Percentiles rank a stretch among this genome's conserved stretches.
Evolutionary conservation across 1,140 invertebrate genomes (phyloP).

Genomic region (Pseudomyrmex sp.): DNA sequence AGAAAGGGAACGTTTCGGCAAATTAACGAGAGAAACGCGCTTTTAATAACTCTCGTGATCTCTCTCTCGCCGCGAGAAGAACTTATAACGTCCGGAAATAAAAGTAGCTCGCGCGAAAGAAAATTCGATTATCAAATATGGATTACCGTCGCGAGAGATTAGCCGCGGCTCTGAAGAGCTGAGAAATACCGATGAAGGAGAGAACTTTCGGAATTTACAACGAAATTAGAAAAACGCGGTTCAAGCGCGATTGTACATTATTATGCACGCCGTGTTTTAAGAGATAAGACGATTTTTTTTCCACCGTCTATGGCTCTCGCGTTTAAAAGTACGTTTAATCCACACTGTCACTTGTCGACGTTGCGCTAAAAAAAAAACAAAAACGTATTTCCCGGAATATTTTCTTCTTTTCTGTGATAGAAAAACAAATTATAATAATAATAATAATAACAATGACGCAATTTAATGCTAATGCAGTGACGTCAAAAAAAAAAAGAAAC

Average conservation of each 20-base stretch:
- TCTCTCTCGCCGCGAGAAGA: too few relatives aligned
- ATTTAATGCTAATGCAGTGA: neutral
- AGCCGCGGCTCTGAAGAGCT: neutral
- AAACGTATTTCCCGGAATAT: neutral
- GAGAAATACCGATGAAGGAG: neutral
- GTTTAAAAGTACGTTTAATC: slow-evolving; percentile 20
- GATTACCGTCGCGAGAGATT: slow-evolving; percentile 30
- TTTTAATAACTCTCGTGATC: neutral
- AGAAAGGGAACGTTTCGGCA: too few relatives aligned
- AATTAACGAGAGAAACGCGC: too few relatives aligned
- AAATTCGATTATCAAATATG: slow-evolving; percentile 15
- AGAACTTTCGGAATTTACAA: slow-evolving; percentile 5
- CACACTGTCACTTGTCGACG: slow-evolving; percentile 1
- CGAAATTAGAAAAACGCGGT: neutral
- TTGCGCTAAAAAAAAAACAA: neutral
- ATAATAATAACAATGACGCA: neutral
- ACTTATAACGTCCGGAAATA: neutral
- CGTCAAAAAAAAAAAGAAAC: neutral
- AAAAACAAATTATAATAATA: too few relatives aligned
- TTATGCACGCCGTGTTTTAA: slow-evolving; percentile 42
- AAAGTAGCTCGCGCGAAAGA: neutral
- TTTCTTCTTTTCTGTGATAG: too few relatives aligned
- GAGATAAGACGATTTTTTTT: slow-evolving; percentile 46
- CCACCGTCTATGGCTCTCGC: slow-evolving; percentile 5
- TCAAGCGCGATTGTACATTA: slow-evolving; percentile 37